Percentiles rank a stretch among this genome's conserved stretches.
These are phyloP conservation scores for Carposina sasakii DNA, from an alignment of 1,140 invertebrate genomes.

Conservation along the genomic window DNA sequence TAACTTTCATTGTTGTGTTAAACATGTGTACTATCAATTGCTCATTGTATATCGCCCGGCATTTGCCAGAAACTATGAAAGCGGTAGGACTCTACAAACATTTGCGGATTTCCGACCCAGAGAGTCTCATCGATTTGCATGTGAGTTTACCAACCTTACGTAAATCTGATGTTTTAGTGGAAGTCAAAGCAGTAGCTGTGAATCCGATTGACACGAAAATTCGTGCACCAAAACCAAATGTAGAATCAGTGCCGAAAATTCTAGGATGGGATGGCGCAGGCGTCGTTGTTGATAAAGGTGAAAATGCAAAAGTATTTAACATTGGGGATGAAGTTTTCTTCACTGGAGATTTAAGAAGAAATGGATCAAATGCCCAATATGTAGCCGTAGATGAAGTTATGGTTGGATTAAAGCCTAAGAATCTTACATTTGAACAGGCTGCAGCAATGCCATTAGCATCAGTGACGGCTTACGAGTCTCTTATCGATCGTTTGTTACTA, in stretches of 20 bases:
- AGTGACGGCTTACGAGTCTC: constrained; percentile 49
- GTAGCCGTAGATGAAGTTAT: constrained; percentile 47
- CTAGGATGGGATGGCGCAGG: constrained; percentile 59
- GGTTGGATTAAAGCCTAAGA: constrained; percentile 48
- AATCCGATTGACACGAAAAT: constrained; percentile 60
- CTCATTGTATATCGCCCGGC: too few relatives aligned
- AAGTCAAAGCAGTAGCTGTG: constrained; percentile 53
- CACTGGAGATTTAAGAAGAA: constrained; percentile 44
- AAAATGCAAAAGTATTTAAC: constrained; percentile 34
- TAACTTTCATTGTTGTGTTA: too few relatives aligned
- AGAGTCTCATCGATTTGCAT: constrained; percentile 52
- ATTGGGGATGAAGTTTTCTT: constrained; percentile 58
- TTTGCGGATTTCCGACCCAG: constrained; percentile 45
- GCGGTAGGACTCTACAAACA: constrained; percentile 59
- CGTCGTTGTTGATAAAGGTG: constrained; percentile 43
- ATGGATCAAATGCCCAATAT: constrained; percentile 57
- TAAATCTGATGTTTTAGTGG: constrained; percentile 44
- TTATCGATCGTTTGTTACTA: constrained; percentile 42
- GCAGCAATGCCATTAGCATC: constrained; percentile 56
- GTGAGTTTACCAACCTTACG: constrained; percentile 39
- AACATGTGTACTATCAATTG: too few relatives aligned
- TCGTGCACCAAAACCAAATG: constrained; percentile 35
- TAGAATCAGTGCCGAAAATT: constrained; percentile 36
- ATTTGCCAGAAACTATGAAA: constrained; percentile 49
- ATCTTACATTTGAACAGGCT: constrained; percentile 53